Evolutionary conservation across 2,888 invertebrate genomes (phyloP).

Genomic region (Agrotis puta): DNA sequence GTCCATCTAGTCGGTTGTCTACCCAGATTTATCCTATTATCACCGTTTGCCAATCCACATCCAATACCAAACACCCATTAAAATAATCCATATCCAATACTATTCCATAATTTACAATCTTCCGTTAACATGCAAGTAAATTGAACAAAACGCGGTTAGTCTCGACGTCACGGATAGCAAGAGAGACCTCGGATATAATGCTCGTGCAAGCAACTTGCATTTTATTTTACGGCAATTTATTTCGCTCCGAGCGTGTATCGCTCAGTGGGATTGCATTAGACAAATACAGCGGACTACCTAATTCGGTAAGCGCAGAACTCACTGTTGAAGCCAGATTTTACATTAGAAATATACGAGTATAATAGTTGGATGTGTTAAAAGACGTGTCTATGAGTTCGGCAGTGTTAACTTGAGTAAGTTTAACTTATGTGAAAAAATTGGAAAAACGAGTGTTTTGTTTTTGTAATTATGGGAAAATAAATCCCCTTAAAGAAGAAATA

Average conservation of each 20-base stretch:
- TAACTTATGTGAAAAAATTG: neutral
- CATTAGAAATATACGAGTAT: constrained; percentile 4
- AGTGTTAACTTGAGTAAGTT: neutral
- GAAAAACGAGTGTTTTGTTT: too few relatives aligned
- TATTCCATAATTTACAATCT: constrained; percentile 40
- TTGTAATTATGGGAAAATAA: neutral
- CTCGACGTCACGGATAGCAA: constrained; percentile 36
- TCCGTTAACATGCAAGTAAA: constrained; percentile 55
- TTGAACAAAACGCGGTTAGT: constrained; percentile 59
- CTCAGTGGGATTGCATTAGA: constrained; percentile 78
- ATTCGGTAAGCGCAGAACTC: constrained; percentile 57
- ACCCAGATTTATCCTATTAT: too few relatives aligned
- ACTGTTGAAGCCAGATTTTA: constrained; percentile 37
- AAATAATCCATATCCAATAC: constrained; percentile 25
- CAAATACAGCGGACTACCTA: constrained; percentile 72
- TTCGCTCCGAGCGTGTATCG: constrained; percentile 72
- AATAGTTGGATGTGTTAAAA: neutral
- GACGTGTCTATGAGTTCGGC: too few relatives aligned
- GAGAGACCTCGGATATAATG: constrained; percentile 28
- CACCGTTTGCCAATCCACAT: neutral
- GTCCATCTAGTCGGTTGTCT: too few relatives aligned
- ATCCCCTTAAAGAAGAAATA: too few relatives aligned
- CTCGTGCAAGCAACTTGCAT: constrained; percentile 60
- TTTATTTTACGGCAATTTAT: constrained; percentile 82
- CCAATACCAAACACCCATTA: neutral